A percentile compares a stretch with the other conserved stretches of the same genome.
These are phyloP conservation scores for Spea hammondii DNA, from an alignment of 2,797 vertebrate genomes.

Conservation along the genomic window DNA sequence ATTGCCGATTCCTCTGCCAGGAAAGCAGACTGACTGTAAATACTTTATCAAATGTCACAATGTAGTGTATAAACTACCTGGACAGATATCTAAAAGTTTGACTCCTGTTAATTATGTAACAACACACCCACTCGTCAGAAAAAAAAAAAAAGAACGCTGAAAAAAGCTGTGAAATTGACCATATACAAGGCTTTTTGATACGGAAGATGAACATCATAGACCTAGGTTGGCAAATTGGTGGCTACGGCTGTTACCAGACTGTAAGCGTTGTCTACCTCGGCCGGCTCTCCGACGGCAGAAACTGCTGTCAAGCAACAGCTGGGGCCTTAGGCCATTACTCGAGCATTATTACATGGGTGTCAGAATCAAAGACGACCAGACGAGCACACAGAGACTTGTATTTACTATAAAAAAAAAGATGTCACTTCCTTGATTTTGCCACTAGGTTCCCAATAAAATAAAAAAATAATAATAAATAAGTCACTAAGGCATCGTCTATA, in stretches of 20 bases:
- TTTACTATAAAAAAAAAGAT: constrained; percentile 65
- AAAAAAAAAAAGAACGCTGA: constrained; percentile 71
- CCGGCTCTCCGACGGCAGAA: not conserved
- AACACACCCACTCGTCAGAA: constrained; percentile 82
- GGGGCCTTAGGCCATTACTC: not conserved
- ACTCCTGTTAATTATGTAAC: constrained; percentile 80
- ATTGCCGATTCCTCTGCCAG: constrained; percentile 25
- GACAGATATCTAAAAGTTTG: constrained; percentile 76
- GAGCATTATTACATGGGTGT: constrained; percentile 68
- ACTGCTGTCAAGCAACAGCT: not conserved
- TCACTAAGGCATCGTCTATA: constrained; percentile 52
- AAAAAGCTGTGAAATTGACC: constrained; percentile 83
- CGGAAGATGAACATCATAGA: constrained; percentile 75
- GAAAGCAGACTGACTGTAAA: constrained; percentile 81
- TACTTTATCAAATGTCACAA: constrained; percentile 89
- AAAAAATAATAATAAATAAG: constrained; percentile 35
- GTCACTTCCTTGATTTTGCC: constrained; percentile 63
- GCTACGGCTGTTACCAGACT: not conserved
- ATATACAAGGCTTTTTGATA: constrained; percentile 81
- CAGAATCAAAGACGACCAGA: constrained; percentile 65
- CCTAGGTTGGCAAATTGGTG: not conserved
- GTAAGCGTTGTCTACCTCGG: not conserved
- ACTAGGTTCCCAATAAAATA: constrained; percentile 58
- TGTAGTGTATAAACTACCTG: constrained; percentile 84
- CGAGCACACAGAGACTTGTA: constrained; percentile 65